A percentile compares a stretch with the other conserved stretches of the same genome.
These are phyloP conservation scores for Agrotis ipsilon DNA, from an alignment of 2,888 invertebrate genomes.

Conservation along the genomic window DNA sequence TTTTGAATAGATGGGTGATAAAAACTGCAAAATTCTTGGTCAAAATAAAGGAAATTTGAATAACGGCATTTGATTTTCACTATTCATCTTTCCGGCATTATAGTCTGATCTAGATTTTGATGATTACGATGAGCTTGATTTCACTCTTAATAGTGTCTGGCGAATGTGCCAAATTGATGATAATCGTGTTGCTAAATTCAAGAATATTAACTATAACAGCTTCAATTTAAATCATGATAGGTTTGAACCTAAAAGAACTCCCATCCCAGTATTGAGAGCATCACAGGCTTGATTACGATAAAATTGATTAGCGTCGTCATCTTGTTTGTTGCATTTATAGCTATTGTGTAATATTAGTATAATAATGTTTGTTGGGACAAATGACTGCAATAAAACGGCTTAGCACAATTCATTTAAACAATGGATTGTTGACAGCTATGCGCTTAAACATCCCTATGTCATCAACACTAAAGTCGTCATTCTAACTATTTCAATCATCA, in stretches of 20 bases:
- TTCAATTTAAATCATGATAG: too few relatives aligned
- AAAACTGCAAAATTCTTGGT: conserved; percentile 35
- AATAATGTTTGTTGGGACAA: conserved; percentile 7
- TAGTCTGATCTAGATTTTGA: conserved; percentile 41
- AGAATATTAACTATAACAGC: not conserved
- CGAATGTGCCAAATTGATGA: conserved; percentile 25
- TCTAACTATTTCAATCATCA: not conserved
- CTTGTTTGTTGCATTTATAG: not conserved
- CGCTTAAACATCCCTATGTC: conserved; percentile 1
- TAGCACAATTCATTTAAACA: conserved; percentile 6
- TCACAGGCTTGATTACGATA: too few relatives aligned
- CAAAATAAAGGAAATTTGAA: conserved; percentile 52
- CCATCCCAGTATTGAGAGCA: too few relatives aligned
- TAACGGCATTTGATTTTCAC: conserved; percentile 56
- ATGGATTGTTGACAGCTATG: conserved; percentile 19
- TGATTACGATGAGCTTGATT: conserved; percentile 33
- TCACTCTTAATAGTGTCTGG: conserved; percentile 37
- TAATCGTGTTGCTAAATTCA: conserved; percentile 16
- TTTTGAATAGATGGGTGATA: conserved; percentile 45
- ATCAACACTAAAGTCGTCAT: not conserved
- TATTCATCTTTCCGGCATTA: conserved; percentile 47
- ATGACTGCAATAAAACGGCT: conserved; percentile 1
- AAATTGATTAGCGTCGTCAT: conserved; percentile 5
- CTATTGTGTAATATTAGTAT: not conserved
- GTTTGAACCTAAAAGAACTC: too few relatives aligned